Evolutionary conservation across 1,140 invertebrate species (phyloP).

Genomic region (Lordiphosa stackelbergi): DNA sequence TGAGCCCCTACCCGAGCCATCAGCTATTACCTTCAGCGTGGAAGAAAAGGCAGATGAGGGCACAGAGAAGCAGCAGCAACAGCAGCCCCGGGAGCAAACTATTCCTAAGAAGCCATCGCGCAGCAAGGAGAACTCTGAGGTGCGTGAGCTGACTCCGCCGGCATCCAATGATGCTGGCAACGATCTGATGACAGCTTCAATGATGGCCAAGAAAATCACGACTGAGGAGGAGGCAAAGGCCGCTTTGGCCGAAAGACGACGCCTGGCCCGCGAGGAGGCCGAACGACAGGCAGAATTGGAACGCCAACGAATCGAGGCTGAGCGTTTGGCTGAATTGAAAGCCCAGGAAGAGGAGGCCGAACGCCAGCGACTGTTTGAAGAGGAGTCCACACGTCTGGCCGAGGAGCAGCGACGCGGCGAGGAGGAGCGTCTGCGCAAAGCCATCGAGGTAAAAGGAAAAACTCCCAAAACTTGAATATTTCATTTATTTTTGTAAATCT

Average conservation of each 20-base stretch:
- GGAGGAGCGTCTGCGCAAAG: conserved; percentile 85
- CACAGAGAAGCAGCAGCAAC: conserved; percentile 74
- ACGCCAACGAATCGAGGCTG: conserved; percentile 84
- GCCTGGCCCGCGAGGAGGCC: conserved; percentile 89
- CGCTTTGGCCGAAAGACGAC: conserved; percentile 89
- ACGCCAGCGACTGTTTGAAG: conserved; percentile 86
- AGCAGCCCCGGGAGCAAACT: conserved; percentile 13
- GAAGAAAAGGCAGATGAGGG: conserved; percentile 77
- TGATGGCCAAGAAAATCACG: conserved; percentile 84
- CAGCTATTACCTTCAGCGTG: conserved; percentile 36
- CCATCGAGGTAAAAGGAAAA: conserved; percentile 80
- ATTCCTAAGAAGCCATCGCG: conserved; percentile 49
- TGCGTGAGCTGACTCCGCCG: conserved; percentile 66
- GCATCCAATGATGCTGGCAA: conserved; percentile 26
- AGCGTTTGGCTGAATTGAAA: conserved; percentile 85
- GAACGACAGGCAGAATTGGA: conserved; percentile 91
- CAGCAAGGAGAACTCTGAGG: conserved; percentile 72
- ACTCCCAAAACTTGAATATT: not conserved
- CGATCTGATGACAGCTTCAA: conserved; percentile 79
- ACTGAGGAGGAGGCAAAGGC: conserved; percentile 94
- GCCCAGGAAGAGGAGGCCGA: conserved; percentile 91
- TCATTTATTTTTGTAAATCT: not conserved
- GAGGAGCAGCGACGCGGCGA: conserved; percentile 85
- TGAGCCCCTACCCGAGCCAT: conserved; percentile 15
- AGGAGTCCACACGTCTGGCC: conserved; percentile 84